phyloP scores from a whole-genome alignment of 2,888 invertebrate species.

The Endomychus coccineus region DNA sequence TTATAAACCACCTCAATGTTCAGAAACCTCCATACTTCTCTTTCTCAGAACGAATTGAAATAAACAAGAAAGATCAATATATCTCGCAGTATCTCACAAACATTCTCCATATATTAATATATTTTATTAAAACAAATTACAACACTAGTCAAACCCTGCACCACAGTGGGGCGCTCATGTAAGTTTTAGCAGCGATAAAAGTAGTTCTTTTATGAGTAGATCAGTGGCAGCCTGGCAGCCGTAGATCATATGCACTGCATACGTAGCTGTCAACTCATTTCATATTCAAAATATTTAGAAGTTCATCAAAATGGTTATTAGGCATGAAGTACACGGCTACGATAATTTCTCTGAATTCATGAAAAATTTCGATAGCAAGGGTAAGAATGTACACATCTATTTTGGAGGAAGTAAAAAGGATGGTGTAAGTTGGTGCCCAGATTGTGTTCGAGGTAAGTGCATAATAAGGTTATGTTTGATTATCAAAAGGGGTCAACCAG shows the following conservation, averaged over 20 bases:
- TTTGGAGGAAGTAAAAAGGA: constrained; percentile 60
- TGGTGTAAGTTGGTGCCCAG: constrained; percentile 83
- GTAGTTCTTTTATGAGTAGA: too few relatives aligned
- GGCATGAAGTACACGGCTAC: constrained; percentile 52
- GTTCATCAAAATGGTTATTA: constrained; percentile 43
- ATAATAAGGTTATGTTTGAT: constrained; percentile 10
- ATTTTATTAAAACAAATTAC: too few relatives aligned
- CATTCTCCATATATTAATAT: too few relatives aligned
- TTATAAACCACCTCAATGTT: constrained; percentile 1
- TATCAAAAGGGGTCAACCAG: not conserved
- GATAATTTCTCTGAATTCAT: constrained; percentile 54
- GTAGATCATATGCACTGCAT: not conserved
- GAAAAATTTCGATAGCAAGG: constrained; percentile 45
- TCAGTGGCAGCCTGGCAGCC: too few relatives aligned
- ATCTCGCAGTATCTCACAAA: too few relatives aligned
- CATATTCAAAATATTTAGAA: too few relatives aligned
- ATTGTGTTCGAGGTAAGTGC: constrained; percentile 71
- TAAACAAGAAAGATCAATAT: too few relatives aligned
- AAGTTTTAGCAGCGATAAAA: too few relatives aligned
- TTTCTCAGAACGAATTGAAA: too few relatives aligned
- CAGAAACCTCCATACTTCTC: not conserved
- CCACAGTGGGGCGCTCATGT: too few relatives aligned
- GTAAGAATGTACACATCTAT: constrained; percentile 48
- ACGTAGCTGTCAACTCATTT: not conserved
- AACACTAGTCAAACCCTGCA: too few relatives aligned